Evolutionary conservation across 2,888 invertebrate genomes (phyloP).

Genomic region (Ernsta delagoae): DNA sequence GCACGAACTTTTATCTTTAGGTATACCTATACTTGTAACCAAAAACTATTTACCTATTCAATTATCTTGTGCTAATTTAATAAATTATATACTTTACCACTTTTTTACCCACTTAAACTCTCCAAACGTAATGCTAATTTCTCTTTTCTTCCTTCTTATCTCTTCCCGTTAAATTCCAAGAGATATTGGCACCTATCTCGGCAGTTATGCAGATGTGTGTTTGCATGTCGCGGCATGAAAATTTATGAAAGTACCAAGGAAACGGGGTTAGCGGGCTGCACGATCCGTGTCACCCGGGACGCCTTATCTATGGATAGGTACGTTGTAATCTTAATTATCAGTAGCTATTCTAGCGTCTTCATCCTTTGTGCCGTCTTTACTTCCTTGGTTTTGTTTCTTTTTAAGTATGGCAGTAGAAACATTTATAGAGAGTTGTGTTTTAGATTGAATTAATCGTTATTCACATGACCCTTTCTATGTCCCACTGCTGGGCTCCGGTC

Average conservation of each 20-base stretch:
- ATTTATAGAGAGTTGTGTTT: no score
- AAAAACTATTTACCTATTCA: no score
- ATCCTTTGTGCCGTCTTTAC: no score
- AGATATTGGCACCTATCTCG: conserved; percentile 2
- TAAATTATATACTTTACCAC: not conserved
- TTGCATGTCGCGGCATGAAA: conserved; percentile 31
- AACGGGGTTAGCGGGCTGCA: conserved; percentile 26
- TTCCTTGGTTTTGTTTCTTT: no score
- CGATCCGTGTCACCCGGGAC: not conserved
- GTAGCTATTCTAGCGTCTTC: no score
- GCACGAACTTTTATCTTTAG: no score
- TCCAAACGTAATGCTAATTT: not conserved
- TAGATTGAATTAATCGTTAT: no score
- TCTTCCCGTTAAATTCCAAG: not conserved
- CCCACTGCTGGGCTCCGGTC: no score
- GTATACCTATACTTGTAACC: no score
- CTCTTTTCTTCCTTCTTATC: not conserved
- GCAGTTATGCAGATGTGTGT: conserved; percentile 27
- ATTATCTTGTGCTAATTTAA: not conserved
- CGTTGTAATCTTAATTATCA: no score
- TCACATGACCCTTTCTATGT: no score
- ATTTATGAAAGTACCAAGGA: conserved; percentile 26
- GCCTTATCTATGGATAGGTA: not conserved
- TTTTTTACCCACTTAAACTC: not conserved
- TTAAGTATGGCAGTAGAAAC: no score